A percentile compares a stretch with the other conserved stretches of the same genome.
phyloP scores from a whole-genome alignment of 2,797 vertebrate genomes.

The Passerculus sandwichensis region DNA sequence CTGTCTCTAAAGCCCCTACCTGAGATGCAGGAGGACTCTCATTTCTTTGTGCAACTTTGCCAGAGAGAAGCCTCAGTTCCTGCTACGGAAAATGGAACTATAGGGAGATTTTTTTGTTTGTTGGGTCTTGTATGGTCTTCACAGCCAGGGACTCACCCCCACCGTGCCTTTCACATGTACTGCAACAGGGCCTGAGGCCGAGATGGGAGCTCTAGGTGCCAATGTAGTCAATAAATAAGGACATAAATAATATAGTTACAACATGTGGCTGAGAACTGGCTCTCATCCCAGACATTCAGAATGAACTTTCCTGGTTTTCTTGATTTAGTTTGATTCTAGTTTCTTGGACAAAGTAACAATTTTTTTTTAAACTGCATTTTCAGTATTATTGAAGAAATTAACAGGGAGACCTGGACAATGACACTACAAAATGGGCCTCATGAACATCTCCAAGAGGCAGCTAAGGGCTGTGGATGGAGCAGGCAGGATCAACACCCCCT shows the following conservation, averaged over 20 bases:
- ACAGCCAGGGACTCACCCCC: background rate
- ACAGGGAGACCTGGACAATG: background rate
- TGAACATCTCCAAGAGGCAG: background rate
- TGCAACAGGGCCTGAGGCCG: background rate
- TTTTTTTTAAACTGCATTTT: background rate
- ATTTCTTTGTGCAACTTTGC: background rate
- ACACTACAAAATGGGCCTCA: background rate
- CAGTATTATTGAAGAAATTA: background rate
- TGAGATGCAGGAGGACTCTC: background rate
- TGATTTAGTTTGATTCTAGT: constrained; percentile 18
- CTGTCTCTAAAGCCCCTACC: background rate
- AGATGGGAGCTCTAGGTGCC: constrained; percentile 40
- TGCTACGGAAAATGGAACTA: background rate
- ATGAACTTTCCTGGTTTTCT: constrained; percentile 25
- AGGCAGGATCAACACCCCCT: background rate
- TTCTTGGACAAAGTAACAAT: background rate
- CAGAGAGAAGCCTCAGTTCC: background rate
- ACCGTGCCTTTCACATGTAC: background rate
- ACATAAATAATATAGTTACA: constrained; percentile 56
- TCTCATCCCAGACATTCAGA: constrained; percentile 50
- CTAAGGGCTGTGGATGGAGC: background rate
- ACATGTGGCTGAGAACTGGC: constrained; percentile 49
- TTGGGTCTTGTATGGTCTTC: background rate
- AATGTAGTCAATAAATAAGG: constrained; percentile 61
- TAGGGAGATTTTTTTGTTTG: background rate